phyloP scores from a whole-genome alignment of 2,888 invertebrate genomes.

The Megaustenia siamemsis region DNA sequence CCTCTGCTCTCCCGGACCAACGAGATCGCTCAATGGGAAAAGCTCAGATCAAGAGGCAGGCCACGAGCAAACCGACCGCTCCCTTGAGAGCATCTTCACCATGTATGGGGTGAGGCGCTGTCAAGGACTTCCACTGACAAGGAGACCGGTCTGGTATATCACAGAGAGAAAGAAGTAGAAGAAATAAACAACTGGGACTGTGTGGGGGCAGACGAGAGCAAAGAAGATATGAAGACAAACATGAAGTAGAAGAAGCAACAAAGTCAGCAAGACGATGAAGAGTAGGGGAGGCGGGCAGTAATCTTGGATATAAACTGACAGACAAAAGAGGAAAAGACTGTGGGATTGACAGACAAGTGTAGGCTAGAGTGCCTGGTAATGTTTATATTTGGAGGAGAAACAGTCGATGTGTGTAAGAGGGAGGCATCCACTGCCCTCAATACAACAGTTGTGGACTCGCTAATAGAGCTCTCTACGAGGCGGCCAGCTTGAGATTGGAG shows the following conservation, averaged over 20 bases:
- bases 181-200: neutral
- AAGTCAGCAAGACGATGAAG: neutral
- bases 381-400: slow-evolving; percentile 6
- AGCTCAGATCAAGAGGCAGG: slow-evolving; percentile 13
- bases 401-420: neutral
- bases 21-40: slow-evolving; percentile 23
- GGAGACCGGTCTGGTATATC: neutral
- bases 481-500: slow-evolving; percentile 5
- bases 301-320: slow-evolving; percentile 15
- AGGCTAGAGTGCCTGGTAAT: neutral
- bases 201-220: neutral
- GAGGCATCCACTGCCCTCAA: neutral
- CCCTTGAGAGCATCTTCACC: slow-evolving; percentile 13
- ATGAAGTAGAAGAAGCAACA: neutral
- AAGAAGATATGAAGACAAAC: neutral
- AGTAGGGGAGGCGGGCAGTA: neutral
- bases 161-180: neutral
- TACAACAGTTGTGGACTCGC: neutral
- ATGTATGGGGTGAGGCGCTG: neutral
- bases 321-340: neutral
- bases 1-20: neutral
- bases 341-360: slow-evolving; percentile 12
- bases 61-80: slow-evolving; percentile 1
- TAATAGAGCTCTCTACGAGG: neutral
- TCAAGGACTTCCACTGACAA: slow-evolving; percentile 7